A percentile compares a stretch with the other conserved stretches of the same genome.
Evolutionary conservation across 92 coral and sea anemone genomes (phyloP).

Genomic region (Siderastrea siderea): DNA sequence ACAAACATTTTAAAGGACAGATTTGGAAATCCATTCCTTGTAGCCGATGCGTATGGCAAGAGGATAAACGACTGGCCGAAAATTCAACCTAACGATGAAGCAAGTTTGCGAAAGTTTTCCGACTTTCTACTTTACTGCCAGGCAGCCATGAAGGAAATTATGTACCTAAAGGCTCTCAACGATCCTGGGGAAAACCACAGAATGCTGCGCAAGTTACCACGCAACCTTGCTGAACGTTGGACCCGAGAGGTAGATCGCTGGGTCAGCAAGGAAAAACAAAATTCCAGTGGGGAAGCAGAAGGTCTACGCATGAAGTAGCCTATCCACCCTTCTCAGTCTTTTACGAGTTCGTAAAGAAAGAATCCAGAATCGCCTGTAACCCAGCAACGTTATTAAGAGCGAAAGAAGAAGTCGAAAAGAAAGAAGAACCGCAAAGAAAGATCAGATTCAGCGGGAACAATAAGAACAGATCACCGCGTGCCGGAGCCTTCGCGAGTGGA

Average conservation of each 20-base stretch:
- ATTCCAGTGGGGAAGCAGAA: not conserved
- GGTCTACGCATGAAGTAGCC: not conserved
- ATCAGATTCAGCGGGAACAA: not conserved
- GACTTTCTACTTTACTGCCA: slow-evolving; percentile 64
- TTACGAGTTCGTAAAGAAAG: slow-evolving; percentile 52
- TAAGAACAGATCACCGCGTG: not conserved
- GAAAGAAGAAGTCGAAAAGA: slow-evolving; percentile 13
- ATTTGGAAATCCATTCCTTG: slow-evolving; percentile 68
- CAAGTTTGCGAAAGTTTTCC: slow-evolving; percentile 59
- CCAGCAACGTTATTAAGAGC: slow-evolving; percentile 30
- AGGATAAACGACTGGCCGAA: slow-evolving; percentile 69
- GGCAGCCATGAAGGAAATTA: slow-evolving; percentile 49
- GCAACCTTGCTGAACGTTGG: slow-evolving; percentile 38
- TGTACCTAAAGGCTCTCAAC: slow-evolving; percentile 53
- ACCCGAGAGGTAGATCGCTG: slow-evolving; percentile 45
- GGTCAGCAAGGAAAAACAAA: slow-evolving; percentile 18
- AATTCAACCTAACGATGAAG: slow-evolving; percentile 60
- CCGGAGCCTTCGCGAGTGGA: not conserved
- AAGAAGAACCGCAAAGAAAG: not conserved
- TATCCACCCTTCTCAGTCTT: slow-evolving; percentile 65
- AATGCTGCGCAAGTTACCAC: slow-evolving; percentile 63
- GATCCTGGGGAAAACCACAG: slow-evolving; percentile 70
- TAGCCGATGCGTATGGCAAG: slow-evolving; percentile 67
- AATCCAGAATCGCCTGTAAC: slow-evolving; percentile 67
- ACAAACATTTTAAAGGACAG: slow-evolving; percentile 34